A percentile compares a stretch with the other conserved stretches of the same genome.
These are phyloP conservation scores for human (Homo sapiens) DNA, from an alignment of 2,113 vertebrate species.

Conservation along the genomic window DNA sequence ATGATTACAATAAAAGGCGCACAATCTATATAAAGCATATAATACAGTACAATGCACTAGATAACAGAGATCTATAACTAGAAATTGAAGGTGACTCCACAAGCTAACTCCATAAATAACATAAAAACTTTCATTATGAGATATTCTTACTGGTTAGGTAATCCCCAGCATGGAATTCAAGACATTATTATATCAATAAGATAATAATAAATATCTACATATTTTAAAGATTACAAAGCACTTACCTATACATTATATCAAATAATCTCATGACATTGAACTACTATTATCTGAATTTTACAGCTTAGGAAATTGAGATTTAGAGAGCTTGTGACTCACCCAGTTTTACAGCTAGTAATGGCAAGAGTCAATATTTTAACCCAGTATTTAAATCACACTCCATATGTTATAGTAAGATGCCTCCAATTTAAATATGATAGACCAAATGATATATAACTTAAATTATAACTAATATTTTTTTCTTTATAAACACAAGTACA, in stretches of 20 bases:
- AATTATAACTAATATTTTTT: neutral
- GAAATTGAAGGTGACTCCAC: neutral
- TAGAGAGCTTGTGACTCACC: neutral
- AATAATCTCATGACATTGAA: neutral
- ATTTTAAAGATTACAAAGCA: neutral
- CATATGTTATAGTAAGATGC: neutral
- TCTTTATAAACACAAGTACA: slow-evolving; percentile 85
- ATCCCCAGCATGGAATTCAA: neutral
- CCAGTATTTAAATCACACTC: neutral
- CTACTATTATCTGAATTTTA: neutral
- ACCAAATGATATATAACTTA: neutral
- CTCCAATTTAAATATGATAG: neutral
- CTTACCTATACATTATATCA: neutral
- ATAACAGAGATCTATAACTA: neutral
- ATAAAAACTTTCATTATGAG: neutral
- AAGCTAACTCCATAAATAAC: neutral
- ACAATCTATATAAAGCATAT: neutral
- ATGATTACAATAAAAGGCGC: neutral
- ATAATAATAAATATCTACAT: neutral
- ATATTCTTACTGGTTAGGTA: neutral
- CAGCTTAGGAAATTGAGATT: neutral
- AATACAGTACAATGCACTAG: neutral
- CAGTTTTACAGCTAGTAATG: neutral
- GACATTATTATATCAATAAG: neutral
- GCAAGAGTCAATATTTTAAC: neutral